Evolutionary conservation across 2,888 invertebrate species (phyloP), one percentile per base, ranked within the genome.

Genomic region (Hesperia comma): DNA sequence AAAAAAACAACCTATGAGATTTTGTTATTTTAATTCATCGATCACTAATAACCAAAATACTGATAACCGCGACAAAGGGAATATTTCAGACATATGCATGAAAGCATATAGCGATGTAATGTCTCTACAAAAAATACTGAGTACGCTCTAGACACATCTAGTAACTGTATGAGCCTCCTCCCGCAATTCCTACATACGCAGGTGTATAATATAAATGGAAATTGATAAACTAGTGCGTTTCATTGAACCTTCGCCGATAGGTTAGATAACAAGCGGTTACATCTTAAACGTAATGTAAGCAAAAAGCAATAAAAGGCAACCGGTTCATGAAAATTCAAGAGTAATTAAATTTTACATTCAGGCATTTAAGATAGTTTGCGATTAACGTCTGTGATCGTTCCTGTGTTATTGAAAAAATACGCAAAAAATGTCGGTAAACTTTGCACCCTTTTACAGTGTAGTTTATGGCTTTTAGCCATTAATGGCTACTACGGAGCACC

Each of bases 211-310:
- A 58, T 64, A 58, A 58, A 64, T 57, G 51, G 58, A 41, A 64
- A 66, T 66, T 66, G 54, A 60, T 66, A 66, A 66, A 60, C 41
- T 60, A 60, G 43, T 66, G 19, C 53, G 17, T 51, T 60, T 33
- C 60, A 60, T 60, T 60, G 60, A 66, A 66, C 66, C 58, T 54
- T 60, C 41, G 26, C 17, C 46, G 51, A 63, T 56, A 41, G 57
- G 37, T 37, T 51, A 21, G 58, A 60, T 64, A 64, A 57, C 53
- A 49, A 58, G 58, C 53, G 60, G 53, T 58, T 53, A 64, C 53
- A 64, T 64, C 53, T 58, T 60, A 60, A 64, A n/a, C n/a, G 64
- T 58, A 63, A 63, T 63, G 49, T 64, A 53, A 64, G 53, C 64
- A 32, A 58, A 60, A 60, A 64, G 64, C 64, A 64, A 64, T 64